Evolutionary conservation across 2,113 vertebrate species (phyloP).

Genomic region (Trachemys scripta): DNA sequence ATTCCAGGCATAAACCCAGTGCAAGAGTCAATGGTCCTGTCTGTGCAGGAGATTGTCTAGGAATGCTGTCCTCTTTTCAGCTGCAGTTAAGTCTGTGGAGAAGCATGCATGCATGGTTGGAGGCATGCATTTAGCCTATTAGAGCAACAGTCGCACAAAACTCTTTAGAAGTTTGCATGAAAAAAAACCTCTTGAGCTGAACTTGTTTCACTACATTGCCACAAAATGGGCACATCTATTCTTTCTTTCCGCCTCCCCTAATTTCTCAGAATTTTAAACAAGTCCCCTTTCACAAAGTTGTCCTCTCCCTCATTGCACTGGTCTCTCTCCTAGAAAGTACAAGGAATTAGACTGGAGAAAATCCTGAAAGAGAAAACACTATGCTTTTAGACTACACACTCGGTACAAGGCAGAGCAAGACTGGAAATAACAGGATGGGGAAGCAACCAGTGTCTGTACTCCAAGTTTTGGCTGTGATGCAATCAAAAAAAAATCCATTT

Average conservation of each 20-base stretch:
- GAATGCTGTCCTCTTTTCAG: not conserved
- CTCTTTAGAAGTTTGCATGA: not conserved
- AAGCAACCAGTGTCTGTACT: not conserved
- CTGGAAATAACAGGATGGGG: not conserved
- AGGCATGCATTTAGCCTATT: not conserved
- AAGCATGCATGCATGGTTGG: not conserved
- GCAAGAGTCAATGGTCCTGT: not conserved
- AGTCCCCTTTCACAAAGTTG: not conserved
- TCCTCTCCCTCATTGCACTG: not conserved
- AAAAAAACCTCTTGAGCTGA: not conserved
- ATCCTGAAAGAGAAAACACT: not conserved
- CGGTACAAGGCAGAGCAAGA: not conserved
- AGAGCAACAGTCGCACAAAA: not conserved
- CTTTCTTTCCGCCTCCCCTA: not conserved
- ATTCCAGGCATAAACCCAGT: not conserved
- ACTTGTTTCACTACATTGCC: not conserved
- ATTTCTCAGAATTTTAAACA: not conserved
- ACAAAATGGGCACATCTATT: not conserved
- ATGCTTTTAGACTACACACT: not conserved
- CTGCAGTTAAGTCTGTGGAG: not conserved
- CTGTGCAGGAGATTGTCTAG: not conserved
- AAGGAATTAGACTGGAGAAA: not conserved
- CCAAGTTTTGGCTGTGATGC: not conserved
- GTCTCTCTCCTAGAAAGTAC: not conserved
- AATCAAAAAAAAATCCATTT: not conserved